phyloP scores from a whole-genome alignment of 2,888 invertebrate genomes.

The Drosophila multiciliata region DNA sequence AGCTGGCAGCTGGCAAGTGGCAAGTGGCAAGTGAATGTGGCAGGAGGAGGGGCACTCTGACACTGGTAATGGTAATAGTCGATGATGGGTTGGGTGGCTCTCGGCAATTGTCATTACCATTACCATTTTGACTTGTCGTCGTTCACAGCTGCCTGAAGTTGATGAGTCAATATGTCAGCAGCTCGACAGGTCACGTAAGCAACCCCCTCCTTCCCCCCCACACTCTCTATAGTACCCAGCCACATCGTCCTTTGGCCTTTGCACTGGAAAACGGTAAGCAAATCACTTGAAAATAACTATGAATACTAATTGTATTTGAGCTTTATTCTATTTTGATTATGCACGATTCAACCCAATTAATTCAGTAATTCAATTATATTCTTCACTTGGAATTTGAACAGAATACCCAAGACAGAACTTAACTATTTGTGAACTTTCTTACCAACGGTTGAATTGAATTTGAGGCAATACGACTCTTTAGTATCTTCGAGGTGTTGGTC shows the following conservation, averaged over 20 bases:
- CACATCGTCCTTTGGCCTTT: constrained; percentile 10
- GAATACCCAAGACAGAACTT: background rate
- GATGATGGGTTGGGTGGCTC: constrained; percentile 28
- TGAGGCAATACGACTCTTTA: background rate
- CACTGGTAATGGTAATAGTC: constrained; percentile 22
- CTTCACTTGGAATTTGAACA: background rate
- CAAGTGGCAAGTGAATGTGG: background rate
- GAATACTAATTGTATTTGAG: constrained; percentile 12
- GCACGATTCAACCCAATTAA: background rate
- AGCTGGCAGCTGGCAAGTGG: constrained; percentile 18
- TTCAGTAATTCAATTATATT: background rate
- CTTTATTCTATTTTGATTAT: background rate
- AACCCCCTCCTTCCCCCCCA: constrained; percentile 10
- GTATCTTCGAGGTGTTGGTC: background rate
- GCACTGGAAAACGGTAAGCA: constrained; percentile 1
- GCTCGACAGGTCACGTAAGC: constrained; percentile 72
- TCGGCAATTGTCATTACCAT: constrained; percentile 73
- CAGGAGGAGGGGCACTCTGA: background rate
- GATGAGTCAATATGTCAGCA: constrained; percentile 78
- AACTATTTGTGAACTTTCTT: background rate
- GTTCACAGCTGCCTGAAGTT: constrained; percentile 65
- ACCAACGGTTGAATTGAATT: background rate
- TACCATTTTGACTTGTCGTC: constrained; percentile 68
- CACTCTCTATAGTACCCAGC: background rate
- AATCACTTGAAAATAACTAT: constrained; percentile 37